Evolutionary conservation across 2,797 vertebrate genomes (phyloP), one percentile per base, ranked within the genome.

Genomic region (Phalanger gymnotis): DNA sequence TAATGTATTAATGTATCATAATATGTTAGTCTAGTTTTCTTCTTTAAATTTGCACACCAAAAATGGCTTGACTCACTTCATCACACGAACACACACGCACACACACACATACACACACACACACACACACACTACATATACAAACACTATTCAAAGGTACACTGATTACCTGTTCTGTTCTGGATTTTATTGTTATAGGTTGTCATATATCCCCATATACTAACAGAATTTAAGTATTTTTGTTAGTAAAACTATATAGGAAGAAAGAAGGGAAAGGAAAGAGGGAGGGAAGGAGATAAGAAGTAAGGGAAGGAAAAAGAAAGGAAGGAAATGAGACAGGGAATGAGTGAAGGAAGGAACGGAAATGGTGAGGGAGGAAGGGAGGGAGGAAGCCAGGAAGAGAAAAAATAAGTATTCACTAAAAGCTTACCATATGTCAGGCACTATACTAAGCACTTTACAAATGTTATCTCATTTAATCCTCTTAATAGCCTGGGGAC

Each of bases 31-130:
- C 90, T 10, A 54, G 5, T 4, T 91, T 94, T 55, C 92, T 90
- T 66, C 58, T 95, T 95, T 94, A 28, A 94, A 57, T 22, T 28
- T 73, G 53, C 11, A 51, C 34, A 93, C 89, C 61, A 90, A 87
- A 94, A 93, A 94, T 6, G 89, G 28, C 30, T 92, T 19, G 81
- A 87, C 54, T 87, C 16, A 93, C 87, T 90, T 11, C 14, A 81
- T 54, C 66, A 27, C 34, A 54, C 34, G 12, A 11, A 93, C 30
- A 55, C 73, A 51, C 89, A 4, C 19, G 40, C 11, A 58, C n/a
- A 40, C 16, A 54, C 30, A 73, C 51, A 40, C 51, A 92, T 28
- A n/a, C n/a, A n/a, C n/a, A n/a, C 53, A 54, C 12, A 54, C n/a
- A n/a, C n/a, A n/a, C n/a, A n/a, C 53, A 53, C 53, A 11, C 53